Conservation (phyloP, 2,113 vertebrate species). For the Psittacus erithacus region DNA sequence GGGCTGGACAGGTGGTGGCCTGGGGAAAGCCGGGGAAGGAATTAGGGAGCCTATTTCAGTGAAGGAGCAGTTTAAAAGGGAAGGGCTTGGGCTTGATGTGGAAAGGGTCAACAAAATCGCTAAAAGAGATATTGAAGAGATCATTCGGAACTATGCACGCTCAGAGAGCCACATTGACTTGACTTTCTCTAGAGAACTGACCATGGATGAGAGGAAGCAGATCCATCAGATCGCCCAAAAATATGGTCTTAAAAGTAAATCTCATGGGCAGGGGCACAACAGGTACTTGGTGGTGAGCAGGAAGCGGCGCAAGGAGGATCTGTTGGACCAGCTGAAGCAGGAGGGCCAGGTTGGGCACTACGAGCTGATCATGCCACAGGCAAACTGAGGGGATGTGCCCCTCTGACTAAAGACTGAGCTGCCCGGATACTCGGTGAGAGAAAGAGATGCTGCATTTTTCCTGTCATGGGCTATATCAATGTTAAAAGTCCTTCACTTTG, state of each 20-base stretch:
- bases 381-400: slow-evolving; percentile 61
- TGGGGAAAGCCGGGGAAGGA: slow-evolving; percentile 92
- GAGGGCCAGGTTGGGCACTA: slow-evolving; percentile 97
- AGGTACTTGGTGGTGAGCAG: slow-evolving; percentile 93
- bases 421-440: neutral
- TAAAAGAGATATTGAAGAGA: slow-evolving; percentile 92
- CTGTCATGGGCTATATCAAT: slow-evolving; percentile 51
- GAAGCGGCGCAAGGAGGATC: slow-evolving; percentile 90
- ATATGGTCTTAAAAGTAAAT: slow-evolving; percentile 94
- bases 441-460: slow-evolving; percentile 64
- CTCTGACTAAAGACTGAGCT: neutral
- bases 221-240: slow-evolving; percentile 94
- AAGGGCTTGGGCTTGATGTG: slow-evolving; percentile 89
- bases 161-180: slow-evolving; percentile 93
- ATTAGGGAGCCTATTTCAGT: slow-evolving; percentile 94
- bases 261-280: slow-evolving; percentile 88
- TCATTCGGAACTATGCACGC: slow-evolving; percentile 91
- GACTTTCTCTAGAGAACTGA: slow-evolving; percentile 94
- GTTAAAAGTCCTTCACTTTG: slow-evolving; percentile 48
- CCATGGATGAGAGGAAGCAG: slow-evolving; percentile 92
- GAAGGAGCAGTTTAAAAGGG: slow-evolving; percentile 94
- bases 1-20: slow-evolving; percentile 95
- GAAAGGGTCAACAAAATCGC: slow-evolving; percentile 86
- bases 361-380: slow-evolving; percentile 91
- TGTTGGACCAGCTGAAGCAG: slow-evolving; percentile 92